Percentiles rank a stretch among this genome's conserved stretches.
These are phyloP conservation scores for Chirona hameri DNA, from an alignment of 2,888 invertebrate genomes.

Conservation along the genomic window DNA sequence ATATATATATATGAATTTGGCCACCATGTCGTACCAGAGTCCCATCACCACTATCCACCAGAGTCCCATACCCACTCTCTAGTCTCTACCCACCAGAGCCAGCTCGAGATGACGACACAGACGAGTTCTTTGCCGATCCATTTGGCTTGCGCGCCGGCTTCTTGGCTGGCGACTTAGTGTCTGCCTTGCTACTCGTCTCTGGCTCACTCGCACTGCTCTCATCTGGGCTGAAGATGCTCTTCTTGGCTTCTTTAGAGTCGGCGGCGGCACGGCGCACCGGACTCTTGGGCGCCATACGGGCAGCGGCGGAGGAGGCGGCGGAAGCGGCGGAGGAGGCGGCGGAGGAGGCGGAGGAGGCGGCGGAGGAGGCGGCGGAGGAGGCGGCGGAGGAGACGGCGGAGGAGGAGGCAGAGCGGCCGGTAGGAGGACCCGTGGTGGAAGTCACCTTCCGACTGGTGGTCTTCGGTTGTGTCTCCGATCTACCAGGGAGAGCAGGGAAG, in stretches of 20 bases:
- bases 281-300: not conserved
- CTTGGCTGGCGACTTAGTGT: conserved; percentile 33
- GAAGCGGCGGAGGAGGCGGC: not conserved
- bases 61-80: too few species aligned
- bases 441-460: not conserved
- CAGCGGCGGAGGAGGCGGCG: not conserved
- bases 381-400: too few species aligned
- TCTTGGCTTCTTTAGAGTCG: not conserved
- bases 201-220: conserved; percentile 38
- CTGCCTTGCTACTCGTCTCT: conserved; percentile 28
- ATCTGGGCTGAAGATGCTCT: conserved; percentile 38
- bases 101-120: conserved; percentile 35
- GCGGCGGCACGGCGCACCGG: not conserved
- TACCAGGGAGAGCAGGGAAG: too few species aligned
- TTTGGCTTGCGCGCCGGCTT: conserved; percentile 34
- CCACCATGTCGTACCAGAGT: too few species aligned
- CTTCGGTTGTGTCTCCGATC: not conserved
- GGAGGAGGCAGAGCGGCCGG: too few species aligned
- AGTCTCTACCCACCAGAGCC: conserved; percentile 34
- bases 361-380: not conserved
- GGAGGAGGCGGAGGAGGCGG: not conserved
- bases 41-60: too few species aligned
- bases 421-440: not conserved
- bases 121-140: conserved; percentile 34
- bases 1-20: too few species aligned